These are phyloP conservation scores for Campoletis sonorensis DNA, from an alignment of 1,140 invertebrate genomes.

Conservation along the genomic window DNA sequence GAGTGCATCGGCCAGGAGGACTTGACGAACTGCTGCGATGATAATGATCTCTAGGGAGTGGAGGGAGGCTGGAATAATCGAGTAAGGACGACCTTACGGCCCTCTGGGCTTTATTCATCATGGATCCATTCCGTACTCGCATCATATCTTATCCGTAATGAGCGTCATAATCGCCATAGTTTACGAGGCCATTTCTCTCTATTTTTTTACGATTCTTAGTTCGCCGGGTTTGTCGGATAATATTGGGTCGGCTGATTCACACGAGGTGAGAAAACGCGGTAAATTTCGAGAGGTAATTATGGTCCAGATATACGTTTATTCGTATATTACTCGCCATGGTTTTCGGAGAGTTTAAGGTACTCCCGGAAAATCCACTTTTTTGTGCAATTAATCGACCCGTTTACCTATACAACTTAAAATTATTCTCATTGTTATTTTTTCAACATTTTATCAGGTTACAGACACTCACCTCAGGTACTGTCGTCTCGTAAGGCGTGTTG, in stretches of 20 bases:
- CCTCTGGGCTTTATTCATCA: conserved; percentile 12
- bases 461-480: conserved; percentile 91
- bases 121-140: neutral
- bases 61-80: conserved; percentile 25
- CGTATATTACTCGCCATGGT: neutral
- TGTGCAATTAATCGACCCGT: conserved; percentile 5
- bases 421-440: conserved; percentile 10
- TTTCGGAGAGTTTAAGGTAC: neutral
- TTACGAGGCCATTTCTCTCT: conserved; percentile 24
- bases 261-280: conserved; percentile 5
- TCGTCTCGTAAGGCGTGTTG: conserved; percentile 88
- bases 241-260: neutral
- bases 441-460: neutral
- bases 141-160: conserved; percentile 25
- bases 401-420: neutral
- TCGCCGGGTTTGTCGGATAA: conserved; percentile 1
- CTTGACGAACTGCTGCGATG: conserved; percentile 29
- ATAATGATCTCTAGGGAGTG: neutral
- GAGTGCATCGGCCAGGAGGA: conserved; percentile 15
- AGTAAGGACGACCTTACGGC: conserved; percentile 11
- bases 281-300: neutral
- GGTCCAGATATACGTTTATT: neutral
- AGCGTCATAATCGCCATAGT: conserved; percentile 31
- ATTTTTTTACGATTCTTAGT: neutral
- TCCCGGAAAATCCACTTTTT: neutral